These are phyloP conservation scores for Rhopalosiphum padi DNA, from an alignment of 1,140 invertebrate species.

Conservation along the genomic window DNA sequence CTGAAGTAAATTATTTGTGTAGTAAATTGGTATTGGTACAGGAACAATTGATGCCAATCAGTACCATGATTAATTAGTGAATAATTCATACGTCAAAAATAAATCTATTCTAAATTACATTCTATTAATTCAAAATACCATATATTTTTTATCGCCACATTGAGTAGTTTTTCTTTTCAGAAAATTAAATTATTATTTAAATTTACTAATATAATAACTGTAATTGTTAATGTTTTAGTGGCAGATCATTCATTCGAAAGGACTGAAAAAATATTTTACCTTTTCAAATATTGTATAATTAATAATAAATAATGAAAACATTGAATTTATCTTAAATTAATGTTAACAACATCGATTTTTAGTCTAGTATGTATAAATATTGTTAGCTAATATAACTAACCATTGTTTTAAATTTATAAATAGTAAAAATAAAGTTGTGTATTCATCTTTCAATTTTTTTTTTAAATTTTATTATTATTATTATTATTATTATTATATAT, in stretches of 20 bases:
- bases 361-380: conserved; percentile 57
- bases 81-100: background rate
- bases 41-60: background rate
- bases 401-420: conserved; percentile 54
- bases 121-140: too few relatives aligned
- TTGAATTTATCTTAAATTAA: conserved; percentile 57
- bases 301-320: conserved; percentile 41
- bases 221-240: conserved; percentile 67
- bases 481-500: conserved; percentile 35
- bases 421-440: conserved; percentile 49
- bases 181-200: conserved; percentile 30
- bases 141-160: background rate
- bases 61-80: background rate
- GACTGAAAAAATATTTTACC: conserved; percentile 67
- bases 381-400: conserved; percentile 58
- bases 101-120: background rate
- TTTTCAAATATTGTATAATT: conserved; percentile 49
- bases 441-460: conserved; percentile 38
- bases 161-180: background rate
- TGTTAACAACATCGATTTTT: conserved; percentile 43
- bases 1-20: background rate
- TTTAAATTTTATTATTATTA: background rate
- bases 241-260: conserved; percentile 77
- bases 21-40: background rate
- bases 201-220: background rate